Evolutionary conservation across 2,797 vertebrate genomes (phyloP), one percentile per base, ranked within the genome.

Genomic region (Monodelphis domestica): DNA sequence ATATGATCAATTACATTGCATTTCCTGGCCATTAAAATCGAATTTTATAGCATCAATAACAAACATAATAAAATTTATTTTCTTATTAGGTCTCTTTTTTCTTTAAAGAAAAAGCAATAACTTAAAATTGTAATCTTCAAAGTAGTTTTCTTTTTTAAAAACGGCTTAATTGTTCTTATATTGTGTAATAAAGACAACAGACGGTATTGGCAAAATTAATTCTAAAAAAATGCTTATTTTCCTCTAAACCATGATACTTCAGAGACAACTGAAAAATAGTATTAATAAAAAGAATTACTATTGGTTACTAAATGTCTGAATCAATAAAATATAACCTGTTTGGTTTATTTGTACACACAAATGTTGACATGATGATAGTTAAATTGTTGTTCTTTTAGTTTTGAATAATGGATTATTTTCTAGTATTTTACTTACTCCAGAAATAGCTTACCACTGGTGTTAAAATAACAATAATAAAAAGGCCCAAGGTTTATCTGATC

Each of bases 11-110:
- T 98, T 97, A 96, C 95, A 90, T 96, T 98, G 94, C 95, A 97
- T 98, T 98, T 98, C 84, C 84, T 95, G 94, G 96, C 93, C 96
- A 91, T 94, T 97, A 97, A 98, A 98, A 93, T 97, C 97, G 91
- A 97, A 94, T 96, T 98, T 98, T 98, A 98, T 97, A 95, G 90
- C 96, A 97, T 94, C 97, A 97, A 96, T 98, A 98, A 98, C 97
- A 98, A 97, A 97, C 89, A 92, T 96, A 98, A 97, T 98, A 98
- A 98, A 97, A 92, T 93, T 50, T 94, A 97, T 97, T 98, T 97
- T 91, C 89, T 98, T 98, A 98, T 97, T 98, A 97, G 95, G 51
- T 50, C 91, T 91, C 55, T 93, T 93, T 94, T 96, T 96, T 96
- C 95, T 92, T 96, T 95, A 45, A 87, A 92, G 89, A 95, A 94